Conservation (phyloP, 2,797 vertebrate species). For the Amazona ochrocephala region DNA sequence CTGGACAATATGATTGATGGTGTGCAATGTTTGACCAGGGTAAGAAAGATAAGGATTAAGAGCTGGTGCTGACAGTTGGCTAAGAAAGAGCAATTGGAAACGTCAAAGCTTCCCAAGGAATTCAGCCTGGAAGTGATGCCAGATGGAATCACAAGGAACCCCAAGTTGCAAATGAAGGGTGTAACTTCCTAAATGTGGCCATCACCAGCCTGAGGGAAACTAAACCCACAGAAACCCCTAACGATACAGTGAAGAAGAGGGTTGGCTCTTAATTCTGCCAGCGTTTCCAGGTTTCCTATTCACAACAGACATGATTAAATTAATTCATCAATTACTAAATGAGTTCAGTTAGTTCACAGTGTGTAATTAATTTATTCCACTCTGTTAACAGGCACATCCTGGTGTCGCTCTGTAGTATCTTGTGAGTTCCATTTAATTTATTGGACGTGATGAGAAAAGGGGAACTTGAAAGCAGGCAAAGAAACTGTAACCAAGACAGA, state of each 20-base stretch:
- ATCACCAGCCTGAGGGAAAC: background rate
- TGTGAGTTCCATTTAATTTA: background rate
- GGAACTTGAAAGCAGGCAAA: background rate
- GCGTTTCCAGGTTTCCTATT: background rate
- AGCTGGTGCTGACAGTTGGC: background rate
- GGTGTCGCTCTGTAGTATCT: background rate
- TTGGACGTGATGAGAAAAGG: background rate
- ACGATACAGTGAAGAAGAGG: background rate
- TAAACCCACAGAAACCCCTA: background rate
- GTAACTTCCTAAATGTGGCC: background rate
- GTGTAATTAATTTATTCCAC: background rate
- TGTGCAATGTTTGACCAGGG: accelerated
- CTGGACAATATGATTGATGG: background rate
- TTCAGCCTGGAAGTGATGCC: background rate
- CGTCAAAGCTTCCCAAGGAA: background rate
- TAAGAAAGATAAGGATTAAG: background rate
- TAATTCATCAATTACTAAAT: slow-evolving; percentile 49
- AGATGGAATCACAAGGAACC: background rate
- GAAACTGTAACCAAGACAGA: background rate
- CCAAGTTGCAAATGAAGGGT: background rate
- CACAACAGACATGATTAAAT: background rate
- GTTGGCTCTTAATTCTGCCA: background rate
- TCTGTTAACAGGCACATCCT: background rate
- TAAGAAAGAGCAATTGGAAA: background rate
- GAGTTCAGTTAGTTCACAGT: slow-evolving; percentile 26